phyloP scores from a whole-genome alignment of 2,888 invertebrate genomes.

The Papilio protenor region DNA sequence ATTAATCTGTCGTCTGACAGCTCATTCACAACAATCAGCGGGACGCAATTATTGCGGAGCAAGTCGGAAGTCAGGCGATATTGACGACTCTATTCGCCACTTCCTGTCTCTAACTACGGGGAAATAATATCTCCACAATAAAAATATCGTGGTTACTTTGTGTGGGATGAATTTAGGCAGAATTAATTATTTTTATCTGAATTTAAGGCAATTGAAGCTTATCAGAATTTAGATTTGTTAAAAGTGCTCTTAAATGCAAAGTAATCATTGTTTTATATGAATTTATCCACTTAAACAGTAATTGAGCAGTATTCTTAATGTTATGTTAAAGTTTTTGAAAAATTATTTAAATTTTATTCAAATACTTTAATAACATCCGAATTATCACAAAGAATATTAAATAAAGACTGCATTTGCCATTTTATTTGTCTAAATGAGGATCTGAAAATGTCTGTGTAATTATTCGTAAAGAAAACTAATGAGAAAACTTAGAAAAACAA shows the following conservation, averaged over 20 bases:
- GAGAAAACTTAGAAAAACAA: not conserved
- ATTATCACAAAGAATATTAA: not conserved
- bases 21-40: conserved; percentile 80
- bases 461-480: not conserved
- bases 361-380: too few relatives aligned
- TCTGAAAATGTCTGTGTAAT: not conserved
- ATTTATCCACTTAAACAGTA: too few relatives aligned
- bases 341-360: too few relatives aligned
- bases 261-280: too few relatives aligned
- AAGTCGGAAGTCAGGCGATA: conserved; percentile 69
- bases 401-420: not conserved
- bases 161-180: not conserved
- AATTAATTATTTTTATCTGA: not conserved
- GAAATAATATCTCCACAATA: conserved; percentile 40
- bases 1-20: conserved; percentile 75
- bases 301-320: too few relatives aligned
- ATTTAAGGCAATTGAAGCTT: not conserved
- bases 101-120: conserved; percentile 60
- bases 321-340: too few relatives aligned
- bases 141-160: conserved; percentile 7
- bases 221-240: not conserved
- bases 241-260: not conserved
- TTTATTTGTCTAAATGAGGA: not conserved
- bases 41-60: conserved; percentile 65
- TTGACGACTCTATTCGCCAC: conserved; percentile 74